Base-by-base conservation (phyloP, 1,140 invertebrate genomes). In the Cotesia typhae region DNA sequence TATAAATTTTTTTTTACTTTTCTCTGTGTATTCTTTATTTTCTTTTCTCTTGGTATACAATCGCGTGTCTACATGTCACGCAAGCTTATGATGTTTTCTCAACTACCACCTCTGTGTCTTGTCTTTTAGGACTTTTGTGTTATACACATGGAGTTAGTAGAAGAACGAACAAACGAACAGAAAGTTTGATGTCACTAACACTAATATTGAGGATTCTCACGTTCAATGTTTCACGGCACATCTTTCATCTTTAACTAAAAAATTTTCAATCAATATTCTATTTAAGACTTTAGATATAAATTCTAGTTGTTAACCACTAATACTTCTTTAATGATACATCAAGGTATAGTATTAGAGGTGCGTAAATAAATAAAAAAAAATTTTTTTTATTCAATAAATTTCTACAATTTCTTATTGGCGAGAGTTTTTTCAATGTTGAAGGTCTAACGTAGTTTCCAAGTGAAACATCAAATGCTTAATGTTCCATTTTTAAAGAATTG, bases 21-120 rank as follows among this genome's bases (percentile, higher is more conserved):
- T 38, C 37, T 69, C 59, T 47, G 63, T 52, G 9, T 64, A 2
- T 17, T 38, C 9, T 65, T 71, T 68, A 4, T 14, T 55, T 55
- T 36, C 36, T 38, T 57, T 55, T 67, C 35, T 67, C 4, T 41
- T 53, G 5, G 51, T 71, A 59, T 10, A 28, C 35, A 65, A 73
- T 73, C 47, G 72, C 67, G 63, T 67, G 72, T 69, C 72, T 55
- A 14, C 28, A 41, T 74, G 67, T 70, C 67, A 69, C 63, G 67
- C 61, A 47, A 73, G 60, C 66, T 35, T 59, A 20, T 28, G 53
- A 17, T 20, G 59, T 73, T 69, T 67, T 60, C 52, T 63, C 36
- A 47, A 17, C 38, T n/a, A 17, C 55, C 7, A 14, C 41, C 38
- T 64, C 60, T 6, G 3, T 51, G 36, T 71, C 12, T 66, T 35